These are phyloP conservation scores for Silurus aristotelis DNA, from an alignment of 2,797 vertebrate genomes.

Conservation along the genomic window DNA sequence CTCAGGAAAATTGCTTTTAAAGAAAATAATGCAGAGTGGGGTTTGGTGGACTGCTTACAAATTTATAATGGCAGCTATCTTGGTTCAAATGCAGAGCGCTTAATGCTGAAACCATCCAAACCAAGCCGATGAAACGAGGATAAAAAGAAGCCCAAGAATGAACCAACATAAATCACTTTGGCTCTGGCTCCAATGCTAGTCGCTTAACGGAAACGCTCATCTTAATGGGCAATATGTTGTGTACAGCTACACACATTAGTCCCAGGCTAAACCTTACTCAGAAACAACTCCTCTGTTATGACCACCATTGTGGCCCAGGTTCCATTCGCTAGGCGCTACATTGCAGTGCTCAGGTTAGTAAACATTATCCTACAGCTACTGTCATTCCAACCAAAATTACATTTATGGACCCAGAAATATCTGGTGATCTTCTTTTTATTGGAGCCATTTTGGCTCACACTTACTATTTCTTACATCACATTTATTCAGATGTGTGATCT, in stretches of 20 bases:
- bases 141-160: background rate
- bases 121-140: background rate
- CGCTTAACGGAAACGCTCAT: background rate
- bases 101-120: background rate
- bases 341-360: background rate
- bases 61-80: background rate
- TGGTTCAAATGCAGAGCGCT: background rate
- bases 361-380: background rate
- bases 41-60: too few species aligned
- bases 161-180: background rate
- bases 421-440: background rate
- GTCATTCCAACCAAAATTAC: background rate
- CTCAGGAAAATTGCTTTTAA: background rate
- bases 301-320: background rate
- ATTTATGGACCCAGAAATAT: background rate
- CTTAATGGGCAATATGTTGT: background rate
- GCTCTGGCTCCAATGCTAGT: background rate
- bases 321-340: background rate
- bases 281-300: background rate
- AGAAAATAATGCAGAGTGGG: slow-evolving; percentile 6
- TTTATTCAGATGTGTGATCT: background rate
- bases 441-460: background rate
- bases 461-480: background rate
- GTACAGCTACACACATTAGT: background rate
- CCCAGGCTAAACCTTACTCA: background rate